Percentiles rank a stretch among this genome's conserved stretches.
Evolutionary conservation across 2,797 vertebrate genomes (phyloP).

Genomic region (Bucorvus abyssinicus): DNA sequence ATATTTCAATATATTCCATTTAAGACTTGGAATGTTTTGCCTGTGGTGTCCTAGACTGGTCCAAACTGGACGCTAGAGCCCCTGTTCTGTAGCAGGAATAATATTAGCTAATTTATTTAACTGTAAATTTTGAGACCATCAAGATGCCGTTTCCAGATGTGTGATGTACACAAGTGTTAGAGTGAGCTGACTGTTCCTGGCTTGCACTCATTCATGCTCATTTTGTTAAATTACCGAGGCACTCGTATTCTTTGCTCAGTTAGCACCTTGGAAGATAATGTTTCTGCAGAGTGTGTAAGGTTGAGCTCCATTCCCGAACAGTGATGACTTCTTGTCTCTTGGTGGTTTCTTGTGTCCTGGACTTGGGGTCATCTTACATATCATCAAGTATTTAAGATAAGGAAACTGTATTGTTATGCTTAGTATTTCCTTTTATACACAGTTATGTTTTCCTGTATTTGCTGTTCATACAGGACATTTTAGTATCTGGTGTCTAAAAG

Average conservation of each 20-base stretch:
- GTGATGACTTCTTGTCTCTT: neutral
- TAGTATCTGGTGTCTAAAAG: neutral
- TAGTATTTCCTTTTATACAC: neutral
- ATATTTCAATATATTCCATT: neutral
- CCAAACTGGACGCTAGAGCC: accelerated
- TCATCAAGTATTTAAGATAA: neutral
- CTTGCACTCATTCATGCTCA: neutral
- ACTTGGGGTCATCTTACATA: neutral
- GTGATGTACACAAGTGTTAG: neutral
- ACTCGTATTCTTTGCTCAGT: neutral
- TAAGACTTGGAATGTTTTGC: neutral
- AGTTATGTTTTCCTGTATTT: neutral
- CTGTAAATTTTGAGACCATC: neutral
- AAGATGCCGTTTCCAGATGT: neutral
- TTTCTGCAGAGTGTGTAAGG: neutral
- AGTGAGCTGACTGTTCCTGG: neutral
- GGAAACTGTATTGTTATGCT: neutral
- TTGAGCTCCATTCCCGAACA: neutral
- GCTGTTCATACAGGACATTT: neutral
- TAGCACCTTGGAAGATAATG: neutral
- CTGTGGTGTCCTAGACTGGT: neutral
- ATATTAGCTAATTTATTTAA: neutral
- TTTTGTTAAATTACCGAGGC: neutral
- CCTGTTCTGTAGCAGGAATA: neutral
- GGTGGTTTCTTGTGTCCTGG: neutral